These are phyloP conservation scores for Holacanthus passer DNA, from an alignment of 2,113 vertebrate species.

Conservation along the genomic window DNA sequence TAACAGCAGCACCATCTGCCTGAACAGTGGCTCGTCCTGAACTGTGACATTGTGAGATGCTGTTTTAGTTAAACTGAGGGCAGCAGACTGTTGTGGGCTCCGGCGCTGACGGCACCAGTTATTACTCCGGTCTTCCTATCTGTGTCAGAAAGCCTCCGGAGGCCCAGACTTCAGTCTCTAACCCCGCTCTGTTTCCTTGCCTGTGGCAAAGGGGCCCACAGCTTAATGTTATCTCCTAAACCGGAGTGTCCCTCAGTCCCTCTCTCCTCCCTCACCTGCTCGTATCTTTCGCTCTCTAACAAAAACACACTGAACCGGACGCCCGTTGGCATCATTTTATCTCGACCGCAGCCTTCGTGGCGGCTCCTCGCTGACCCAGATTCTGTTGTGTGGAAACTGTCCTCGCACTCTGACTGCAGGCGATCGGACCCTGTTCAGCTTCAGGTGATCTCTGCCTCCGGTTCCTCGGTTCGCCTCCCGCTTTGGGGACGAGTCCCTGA, in stretches of 20 bases:
- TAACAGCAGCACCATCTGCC: slow-evolving; percentile 1
- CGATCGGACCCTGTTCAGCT: not conserved
- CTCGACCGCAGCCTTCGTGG: slow-evolving; percentile 1
- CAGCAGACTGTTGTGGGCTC: slow-evolving; percentile 1
- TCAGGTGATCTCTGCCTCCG: not conserved
- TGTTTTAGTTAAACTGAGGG: not conserved
- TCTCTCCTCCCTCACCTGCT: slow-evolving; percentile 18
- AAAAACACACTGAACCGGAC: slow-evolving; percentile 2
- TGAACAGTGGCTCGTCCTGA: not conserved
- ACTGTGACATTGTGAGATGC: slow-evolving; percentile 4
- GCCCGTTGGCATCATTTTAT: slow-evolving; percentile 25
- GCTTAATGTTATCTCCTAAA: slow-evolving; percentile 51
- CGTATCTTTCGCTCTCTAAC: not conserved
- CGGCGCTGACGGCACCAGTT: slow-evolving; percentile 12
- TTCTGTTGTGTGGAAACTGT: slow-evolving; percentile 28
- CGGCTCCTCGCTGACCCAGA: slow-evolving; percentile 33
- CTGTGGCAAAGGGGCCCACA: not conserved
- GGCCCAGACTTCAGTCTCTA: slow-evolving; percentile 6
- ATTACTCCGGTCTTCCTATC: slow-evolving; percentile 23
- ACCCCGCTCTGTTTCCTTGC: slow-evolving; percentile 16
- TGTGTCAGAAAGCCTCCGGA: slow-evolving; percentile 7
- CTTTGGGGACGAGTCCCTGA: not conserved
- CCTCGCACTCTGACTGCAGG: no score
- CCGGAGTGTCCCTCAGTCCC: slow-evolving; percentile 32
- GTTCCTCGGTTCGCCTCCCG: not conserved